Percentiles rank a stretch among this genome's conserved stretches.
phyloP scores from a whole-genome alignment of 2,797 vertebrate species.

The Tokudaia tokunoshimensis region DNA sequence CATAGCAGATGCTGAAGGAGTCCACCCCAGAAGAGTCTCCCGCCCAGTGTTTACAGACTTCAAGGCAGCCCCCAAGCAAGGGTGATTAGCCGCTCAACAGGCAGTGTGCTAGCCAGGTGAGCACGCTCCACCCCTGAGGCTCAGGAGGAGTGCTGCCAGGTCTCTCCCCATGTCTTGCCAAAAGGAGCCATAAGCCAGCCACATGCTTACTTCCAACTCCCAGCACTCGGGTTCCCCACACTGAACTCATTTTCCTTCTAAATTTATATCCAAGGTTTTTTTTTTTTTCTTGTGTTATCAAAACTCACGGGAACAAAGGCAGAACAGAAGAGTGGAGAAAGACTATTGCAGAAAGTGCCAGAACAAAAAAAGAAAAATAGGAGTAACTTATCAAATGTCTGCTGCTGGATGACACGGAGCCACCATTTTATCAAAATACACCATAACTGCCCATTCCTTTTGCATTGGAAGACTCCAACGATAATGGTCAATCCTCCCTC shows the following conservation, averaged over 20 bases:
- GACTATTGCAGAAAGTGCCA: constrained; percentile 46
- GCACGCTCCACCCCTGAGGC: background rate
- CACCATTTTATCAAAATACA: constrained; percentile 55
- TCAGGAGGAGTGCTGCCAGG: background rate
- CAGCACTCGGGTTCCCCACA: constrained; percentile 61
- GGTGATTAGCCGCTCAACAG: constrained; percentile 45
- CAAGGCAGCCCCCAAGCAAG: constrained; percentile 44
- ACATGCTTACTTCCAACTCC: constrained; percentile 66
- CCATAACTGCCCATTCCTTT: constrained; percentile 32
- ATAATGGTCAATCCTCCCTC: background rate
- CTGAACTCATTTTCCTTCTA: constrained; percentile 83
- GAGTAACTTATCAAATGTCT: constrained; percentile 65
- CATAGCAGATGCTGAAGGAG: constrained; percentile 74
- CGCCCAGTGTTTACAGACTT: constrained; percentile 55
- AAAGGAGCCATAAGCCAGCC: constrained; percentile 63
- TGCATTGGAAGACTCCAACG: constrained; percentile 36
- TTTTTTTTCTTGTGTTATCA: constrained; percentile 74
- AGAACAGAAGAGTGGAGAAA: constrained; percentile 58
- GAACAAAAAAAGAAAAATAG: constrained; percentile 57
- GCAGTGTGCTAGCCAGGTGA: constrained; percentile 61
- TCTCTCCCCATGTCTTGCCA: constrained; percentile 6
- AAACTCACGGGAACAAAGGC: constrained; percentile 61
- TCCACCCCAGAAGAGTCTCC: constrained; percentile 51
- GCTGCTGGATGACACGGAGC: constrained; percentile 6
- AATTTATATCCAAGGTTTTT: constrained; percentile 64